These are phyloP conservation scores for Heterodera carotae DNA, from an alignment of 1,140 invertebrate genomes.

Conservation along the genomic window DNA sequence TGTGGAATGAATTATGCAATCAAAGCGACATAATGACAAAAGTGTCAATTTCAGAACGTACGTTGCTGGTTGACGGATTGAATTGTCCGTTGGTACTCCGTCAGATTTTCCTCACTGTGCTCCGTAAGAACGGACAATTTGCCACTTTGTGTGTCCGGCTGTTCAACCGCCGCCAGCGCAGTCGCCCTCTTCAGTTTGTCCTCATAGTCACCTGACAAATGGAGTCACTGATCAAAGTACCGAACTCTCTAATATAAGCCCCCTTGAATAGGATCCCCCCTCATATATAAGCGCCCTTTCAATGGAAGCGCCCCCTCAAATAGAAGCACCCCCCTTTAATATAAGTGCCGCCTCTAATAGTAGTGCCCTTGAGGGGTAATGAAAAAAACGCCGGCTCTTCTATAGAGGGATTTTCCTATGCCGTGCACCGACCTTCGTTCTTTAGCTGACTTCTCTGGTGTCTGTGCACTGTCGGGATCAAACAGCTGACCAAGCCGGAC, in stretches of 20 bases:
- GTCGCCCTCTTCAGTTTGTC: conserved; percentile 19
- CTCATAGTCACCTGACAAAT: conserved; percentile 51
- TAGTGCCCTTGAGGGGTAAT: too few relatives aligned
- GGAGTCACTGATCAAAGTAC: too few relatives aligned
- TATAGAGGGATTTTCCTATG: too few relatives aligned
- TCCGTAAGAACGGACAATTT: conserved; percentile 65
- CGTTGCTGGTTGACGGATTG: conserved; percentile 60
- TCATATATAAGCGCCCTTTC: too few relatives aligned
- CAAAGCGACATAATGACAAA: too few relatives aligned
- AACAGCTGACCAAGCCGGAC: conserved; percentile 58
- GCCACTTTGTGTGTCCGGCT: conserved; percentile 55
- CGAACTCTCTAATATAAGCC: too few relatives aligned
- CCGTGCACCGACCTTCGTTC: conserved; percentile 59
- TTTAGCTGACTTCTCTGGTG: conserved; percentile 50
- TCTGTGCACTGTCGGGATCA: conserved; percentile 51
- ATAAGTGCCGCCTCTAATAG: too few relatives aligned
- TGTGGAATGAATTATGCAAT: too few relatives aligned
- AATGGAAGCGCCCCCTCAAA: too few relatives aligned
- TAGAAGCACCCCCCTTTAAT: too few relatives aligned
- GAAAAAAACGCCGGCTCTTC: too few relatives aligned
- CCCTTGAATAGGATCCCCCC: too few relatives aligned
- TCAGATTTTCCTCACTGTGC: conserved; percentile 62
- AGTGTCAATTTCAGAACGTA: background rate
- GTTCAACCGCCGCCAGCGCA: conserved; percentile 12
- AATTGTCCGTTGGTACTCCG: conserved; percentile 64